Conservation (phyloP, 2,113 vertebrate species). For the Antechinus flavipes region DNA sequence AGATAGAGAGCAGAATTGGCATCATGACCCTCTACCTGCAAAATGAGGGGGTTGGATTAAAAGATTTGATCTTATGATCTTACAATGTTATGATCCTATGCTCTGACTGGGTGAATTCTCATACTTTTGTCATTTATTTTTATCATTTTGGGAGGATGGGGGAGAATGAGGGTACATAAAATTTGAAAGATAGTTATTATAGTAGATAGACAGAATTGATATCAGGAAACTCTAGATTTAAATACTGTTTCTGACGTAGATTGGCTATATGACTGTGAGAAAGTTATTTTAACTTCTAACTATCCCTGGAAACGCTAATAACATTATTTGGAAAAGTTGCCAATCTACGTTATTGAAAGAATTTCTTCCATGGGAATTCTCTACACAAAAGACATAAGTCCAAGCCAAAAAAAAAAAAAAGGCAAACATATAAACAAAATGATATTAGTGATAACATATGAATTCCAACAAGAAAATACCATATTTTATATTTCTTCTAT, state of each 20-base stretch:
- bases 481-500: neutral
- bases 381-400: neutral
- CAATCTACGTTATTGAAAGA: neutral
- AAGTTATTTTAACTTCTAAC: neutral
- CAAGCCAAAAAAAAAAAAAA: neutral
- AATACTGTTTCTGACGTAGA: neutral
- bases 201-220: neutral
- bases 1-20: neutral
- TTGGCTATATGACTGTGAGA: neutral
- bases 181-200: neutral
- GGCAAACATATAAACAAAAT: neutral
- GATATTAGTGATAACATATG: neutral
- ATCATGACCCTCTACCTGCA: neutral
- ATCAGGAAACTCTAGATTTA: neutral
- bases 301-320: neutral
- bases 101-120: no score
- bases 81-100: no score
- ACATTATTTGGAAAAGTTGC: neutral
- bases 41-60: no score
- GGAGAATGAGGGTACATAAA: fast-evolving
- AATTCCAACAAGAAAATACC: neutral
- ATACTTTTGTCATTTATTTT: neutral
- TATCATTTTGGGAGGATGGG: neutral
- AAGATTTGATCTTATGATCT: no score
- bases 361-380: neutral